phyloP scores from a whole-genome alignment of 2,113 vertebrate genomes.

The Globicephala melas region DNA sequence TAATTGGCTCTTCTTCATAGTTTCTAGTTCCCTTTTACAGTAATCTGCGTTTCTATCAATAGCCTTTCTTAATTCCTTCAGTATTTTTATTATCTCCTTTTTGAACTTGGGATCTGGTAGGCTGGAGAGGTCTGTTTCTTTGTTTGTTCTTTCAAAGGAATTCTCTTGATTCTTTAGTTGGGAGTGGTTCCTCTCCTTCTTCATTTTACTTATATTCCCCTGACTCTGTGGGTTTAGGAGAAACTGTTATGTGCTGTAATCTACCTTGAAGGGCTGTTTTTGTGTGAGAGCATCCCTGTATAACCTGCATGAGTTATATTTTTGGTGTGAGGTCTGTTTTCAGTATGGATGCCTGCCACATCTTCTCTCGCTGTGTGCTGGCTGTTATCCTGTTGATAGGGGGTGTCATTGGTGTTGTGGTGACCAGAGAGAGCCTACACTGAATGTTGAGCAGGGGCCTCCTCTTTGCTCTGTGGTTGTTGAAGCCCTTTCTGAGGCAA shows the following conservation, averaged over 20 bases:
- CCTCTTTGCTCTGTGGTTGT: background rate
- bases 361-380: background rate
- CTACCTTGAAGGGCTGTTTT: background rate
- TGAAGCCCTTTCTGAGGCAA: background rate
- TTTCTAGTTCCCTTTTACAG: too few species aligned
- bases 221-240: background rate
- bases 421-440: background rate
- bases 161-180: background rate
- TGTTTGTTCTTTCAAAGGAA: background rate
- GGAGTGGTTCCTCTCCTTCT: background rate
- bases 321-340: background rate
- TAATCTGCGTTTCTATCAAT: too few species aligned
- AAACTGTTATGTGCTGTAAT: background rate
- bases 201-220: background rate
- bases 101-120: too few species aligned
- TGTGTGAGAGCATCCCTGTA: background rate
- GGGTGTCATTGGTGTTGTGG: background rate
- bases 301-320: background rate
- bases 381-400: fast-evolving
- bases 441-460: background rate
- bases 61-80: too few species aligned
- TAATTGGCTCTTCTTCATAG: too few species aligned
- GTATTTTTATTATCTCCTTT: too few species aligned
- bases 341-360: background rate
- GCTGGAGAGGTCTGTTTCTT: background rate